Conservation (phyloP, 1,140 invertebrate species). For the Pseudoatta argentina region DNA sequence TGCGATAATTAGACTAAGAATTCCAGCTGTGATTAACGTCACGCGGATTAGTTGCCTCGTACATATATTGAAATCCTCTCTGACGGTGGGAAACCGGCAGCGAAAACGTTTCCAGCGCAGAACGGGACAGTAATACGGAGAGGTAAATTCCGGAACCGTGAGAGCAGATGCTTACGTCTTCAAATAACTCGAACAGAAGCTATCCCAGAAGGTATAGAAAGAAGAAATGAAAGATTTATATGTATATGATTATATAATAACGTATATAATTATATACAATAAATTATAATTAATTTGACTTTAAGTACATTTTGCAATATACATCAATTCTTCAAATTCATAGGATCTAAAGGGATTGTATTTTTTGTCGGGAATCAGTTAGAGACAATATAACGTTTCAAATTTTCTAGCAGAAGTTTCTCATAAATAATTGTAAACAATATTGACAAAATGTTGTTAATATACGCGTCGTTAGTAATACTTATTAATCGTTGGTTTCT, state of each 20-base stretch:
- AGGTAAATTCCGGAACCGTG: slow-evolving; percentile 8
- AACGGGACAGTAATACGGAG: not conserved
- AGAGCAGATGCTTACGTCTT: not conserved
- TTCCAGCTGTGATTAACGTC: slow-evolving; percentile 26
- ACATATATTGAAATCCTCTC: slow-evolving; percentile 26
- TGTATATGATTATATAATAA: not conserved
- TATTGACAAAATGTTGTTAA: too few relatives aligned
- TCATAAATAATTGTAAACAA: too few relatives aligned
- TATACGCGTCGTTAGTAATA: too few relatives aligned
- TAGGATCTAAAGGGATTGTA: too few relatives aligned
- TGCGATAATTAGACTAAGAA: slow-evolving; percentile 39
- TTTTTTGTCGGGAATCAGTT: too few relatives aligned
- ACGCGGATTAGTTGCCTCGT: slow-evolving; percentile 20
- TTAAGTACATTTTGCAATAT: not conserved
- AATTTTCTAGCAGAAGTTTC: too few relatives aligned
- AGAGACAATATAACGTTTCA: too few relatives aligned
- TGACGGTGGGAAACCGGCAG: slow-evolving; percentile 18
- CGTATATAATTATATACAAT: not conserved
- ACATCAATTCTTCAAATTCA: too few relatives aligned
- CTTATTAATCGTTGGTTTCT: too few relatives aligned
- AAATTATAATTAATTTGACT: not conserved
- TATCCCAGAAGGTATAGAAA: not conserved
- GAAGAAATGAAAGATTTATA: not conserved
- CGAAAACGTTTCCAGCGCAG: not conserved
- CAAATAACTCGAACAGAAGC: slow-evolving; percentile 11